Evolutionary conservation across 2,113 vertebrate species (phyloP), one percentile per base, ranked within the genome.

Genomic region (Ifrita kowaldi): DNA sequence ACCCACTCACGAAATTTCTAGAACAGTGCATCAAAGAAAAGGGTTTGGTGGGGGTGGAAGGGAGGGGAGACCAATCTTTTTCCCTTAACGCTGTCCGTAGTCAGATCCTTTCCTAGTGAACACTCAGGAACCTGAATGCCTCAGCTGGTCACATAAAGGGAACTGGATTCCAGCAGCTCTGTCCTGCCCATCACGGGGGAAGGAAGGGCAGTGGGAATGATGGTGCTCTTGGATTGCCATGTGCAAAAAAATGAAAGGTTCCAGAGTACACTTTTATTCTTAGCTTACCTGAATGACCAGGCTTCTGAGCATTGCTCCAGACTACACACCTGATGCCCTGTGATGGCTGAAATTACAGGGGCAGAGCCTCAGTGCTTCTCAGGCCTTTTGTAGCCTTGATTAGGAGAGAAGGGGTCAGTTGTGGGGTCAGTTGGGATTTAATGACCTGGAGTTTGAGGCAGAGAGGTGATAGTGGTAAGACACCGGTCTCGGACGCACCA

Each of bases 1-100:
- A 10, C 93, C 75, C 95, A 93, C 95, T 93, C 85, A 50, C 0
- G 42, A 88, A 77, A 79, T 91, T 82, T 90, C 93, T 89, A 85
- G 84, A 89, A 65, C 71, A 67, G 76, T 49, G 74, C 81, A 65
- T 85, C 64, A 73, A 76, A 94, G 87, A 87, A 77, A 89, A 93
- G 67, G 59, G 39, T 96, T 91, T 80, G 71, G 41, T 94, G 83
- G 79, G 71, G 67, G 82, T 73, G 80, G 82, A 73, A 83, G 53
- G 63, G 75, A 91, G 56, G 20, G n/a, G 80, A 93, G 52, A 57
- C 55, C 52, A 37, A 6, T 69, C 26, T n/a, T 84, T 86, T 71
- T 69, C 71, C 65, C 37, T 79, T 93, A 56, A n/a, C 91, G 32
- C 47, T 71, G 59, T 52, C 63, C 52, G 0, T 32, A 69, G 78